Conservation (phyloP, 2,888 invertebrate species). For the Spilosoma lubricipeda region DNA sequence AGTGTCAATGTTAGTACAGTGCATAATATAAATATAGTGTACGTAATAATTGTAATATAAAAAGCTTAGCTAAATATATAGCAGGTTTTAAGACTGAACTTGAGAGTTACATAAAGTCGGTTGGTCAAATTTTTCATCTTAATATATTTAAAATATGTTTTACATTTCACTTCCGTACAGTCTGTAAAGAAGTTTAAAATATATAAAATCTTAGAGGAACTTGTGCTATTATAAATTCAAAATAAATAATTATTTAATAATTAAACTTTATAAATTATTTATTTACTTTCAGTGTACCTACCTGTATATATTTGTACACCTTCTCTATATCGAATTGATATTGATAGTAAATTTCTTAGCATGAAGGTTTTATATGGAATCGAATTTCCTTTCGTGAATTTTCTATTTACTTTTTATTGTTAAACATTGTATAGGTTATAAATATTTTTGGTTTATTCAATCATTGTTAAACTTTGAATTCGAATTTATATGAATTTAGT, state of each 20-base stretch:
- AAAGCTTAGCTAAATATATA: slow-evolving; percentile 13
- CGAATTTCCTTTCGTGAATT: no score
- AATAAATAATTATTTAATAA: no score
- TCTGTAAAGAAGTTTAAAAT: neutral
- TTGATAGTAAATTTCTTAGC: neutral
- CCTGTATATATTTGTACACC: no score
- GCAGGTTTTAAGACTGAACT: slow-evolving; percentile 38
- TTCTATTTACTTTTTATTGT: neutral
- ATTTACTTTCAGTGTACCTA: no score
- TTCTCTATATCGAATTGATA: neutral
- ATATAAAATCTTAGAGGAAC: neutral
- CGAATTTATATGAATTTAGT: neutral
- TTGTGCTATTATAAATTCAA: neutral
- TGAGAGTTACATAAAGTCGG: slow-evolving; percentile 13
- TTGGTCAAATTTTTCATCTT: neutral
- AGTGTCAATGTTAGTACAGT: neutral
- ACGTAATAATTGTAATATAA: neutral
- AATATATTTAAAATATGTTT: neutral
- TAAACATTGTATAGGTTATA: neutral
- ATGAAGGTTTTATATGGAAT: no score
- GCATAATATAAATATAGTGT: neutral
- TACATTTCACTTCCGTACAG: neutral
- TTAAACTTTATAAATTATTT: no score
- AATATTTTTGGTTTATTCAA: neutral
- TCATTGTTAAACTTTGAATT: neutral